phyloP scores from a whole-genome alignment of 2,113 vertebrate species.

The Periophthalmus modestus region DNA sequence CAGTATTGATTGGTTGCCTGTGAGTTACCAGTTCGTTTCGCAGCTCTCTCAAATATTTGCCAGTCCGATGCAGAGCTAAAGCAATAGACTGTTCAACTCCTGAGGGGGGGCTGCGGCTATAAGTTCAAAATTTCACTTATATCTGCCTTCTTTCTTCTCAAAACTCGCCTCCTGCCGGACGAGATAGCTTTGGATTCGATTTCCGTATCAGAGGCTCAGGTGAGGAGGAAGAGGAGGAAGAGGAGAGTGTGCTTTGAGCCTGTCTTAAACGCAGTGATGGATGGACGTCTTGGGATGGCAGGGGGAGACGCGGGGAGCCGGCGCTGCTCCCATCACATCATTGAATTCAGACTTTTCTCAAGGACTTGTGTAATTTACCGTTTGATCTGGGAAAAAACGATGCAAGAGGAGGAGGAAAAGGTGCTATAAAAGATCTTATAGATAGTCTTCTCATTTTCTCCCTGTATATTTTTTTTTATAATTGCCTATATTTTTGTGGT shows the following conservation, averaged over 20 bases:
- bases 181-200: constrained; percentile 48
- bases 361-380: constrained; percentile 65
- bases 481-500: too few relatives aligned
- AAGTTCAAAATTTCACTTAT: neutral
- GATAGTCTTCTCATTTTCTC: neutral
- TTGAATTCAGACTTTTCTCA: constrained; percentile 65
- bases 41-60: neutral
- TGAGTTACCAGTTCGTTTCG: neutral
- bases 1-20: too few relatives aligned
- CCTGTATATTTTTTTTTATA: too few relatives aligned
- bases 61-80: neutral
- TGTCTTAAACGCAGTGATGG: constrained; percentile 54
- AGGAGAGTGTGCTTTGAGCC: constrained; percentile 6
- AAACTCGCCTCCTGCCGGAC: constrained; percentile 22
- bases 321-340: constrained; percentile 35
- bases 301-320: constrained; percentile 34
- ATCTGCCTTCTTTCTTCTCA: neutral
- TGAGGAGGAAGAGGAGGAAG: constrained; percentile 26
- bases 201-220: constrained; percentile 41
- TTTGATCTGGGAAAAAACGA: constrained; percentile 39
- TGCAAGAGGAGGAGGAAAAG: neutral
- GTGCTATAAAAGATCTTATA: constrained; percentile 5
- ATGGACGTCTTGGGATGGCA: constrained; percentile 49
- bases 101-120: neutral
- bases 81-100: neutral